These are phyloP conservation scores for Festucalex cinctus DNA, from an alignment of 2,113 vertebrate genomes.

Conservation along the genomic window DNA sequence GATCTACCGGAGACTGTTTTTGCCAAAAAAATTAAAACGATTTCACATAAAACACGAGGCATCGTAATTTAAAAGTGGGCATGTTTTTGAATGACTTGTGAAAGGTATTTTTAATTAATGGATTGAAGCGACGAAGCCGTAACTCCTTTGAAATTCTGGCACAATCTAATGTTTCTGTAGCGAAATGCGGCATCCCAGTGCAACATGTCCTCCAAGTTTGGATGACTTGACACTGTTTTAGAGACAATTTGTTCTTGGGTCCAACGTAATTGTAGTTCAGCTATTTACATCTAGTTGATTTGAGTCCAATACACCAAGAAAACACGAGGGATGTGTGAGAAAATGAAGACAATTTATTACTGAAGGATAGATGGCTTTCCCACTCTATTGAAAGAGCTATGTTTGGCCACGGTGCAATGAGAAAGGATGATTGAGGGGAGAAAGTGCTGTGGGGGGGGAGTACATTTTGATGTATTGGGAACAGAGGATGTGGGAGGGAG, in stretches of 20 bases:
- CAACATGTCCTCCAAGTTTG: background rate
- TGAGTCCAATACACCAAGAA: background rate
- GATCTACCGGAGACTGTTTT: background rate
- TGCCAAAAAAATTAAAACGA: background rate
- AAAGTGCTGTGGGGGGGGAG: conserved; percentile 34
- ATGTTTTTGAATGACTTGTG: background rate
- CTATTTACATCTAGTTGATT: conserved; percentile 4
- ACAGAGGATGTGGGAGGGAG: conserved; percentile 83
- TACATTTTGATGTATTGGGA: conserved; percentile 80
- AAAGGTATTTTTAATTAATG: background rate
- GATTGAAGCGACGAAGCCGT: background rate
- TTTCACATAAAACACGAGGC: background rate
- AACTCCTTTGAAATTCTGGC: background rate
- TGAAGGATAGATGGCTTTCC: background rate
- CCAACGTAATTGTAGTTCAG: background rate
- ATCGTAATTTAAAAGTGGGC: background rate
- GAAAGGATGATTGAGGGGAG: conserved; percentile 4
- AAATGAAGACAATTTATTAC: conserved; percentile 6
- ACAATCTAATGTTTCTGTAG: background rate
- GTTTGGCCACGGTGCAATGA: conserved; percentile 54
- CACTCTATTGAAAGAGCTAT: conserved; percentile 58
- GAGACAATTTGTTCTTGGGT: conserved; percentile 3
- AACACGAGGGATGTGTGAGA: background rate
- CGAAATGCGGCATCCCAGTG: background rate
- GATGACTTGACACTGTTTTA: conserved; percentile 1